phyloP scores from a whole-genome alignment of 2,113 vertebrate genomes.

The Dicerorhinus sumatrensis region DNA sequence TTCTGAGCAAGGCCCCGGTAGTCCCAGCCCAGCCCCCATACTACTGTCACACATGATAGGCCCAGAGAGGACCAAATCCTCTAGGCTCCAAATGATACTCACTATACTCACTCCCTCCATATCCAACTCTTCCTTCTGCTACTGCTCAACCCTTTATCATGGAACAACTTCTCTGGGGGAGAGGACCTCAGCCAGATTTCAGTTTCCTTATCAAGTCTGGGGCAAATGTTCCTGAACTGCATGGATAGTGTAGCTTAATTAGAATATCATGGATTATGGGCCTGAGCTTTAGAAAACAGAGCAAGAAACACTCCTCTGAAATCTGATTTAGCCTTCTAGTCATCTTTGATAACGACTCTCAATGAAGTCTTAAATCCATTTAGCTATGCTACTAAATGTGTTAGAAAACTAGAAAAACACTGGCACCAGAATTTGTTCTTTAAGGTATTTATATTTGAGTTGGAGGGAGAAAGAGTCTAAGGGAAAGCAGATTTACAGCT shows the following conservation, averaged over 20 bases:
- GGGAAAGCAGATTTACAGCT: not conserved
- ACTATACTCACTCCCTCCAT: not conserved
- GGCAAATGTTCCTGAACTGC: not conserved
- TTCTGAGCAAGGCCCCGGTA: not conserved
- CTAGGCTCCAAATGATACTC: not conserved
- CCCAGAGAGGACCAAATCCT: not conserved
- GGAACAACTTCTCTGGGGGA: not conserved
- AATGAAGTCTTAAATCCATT: not conserved
- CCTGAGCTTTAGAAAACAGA: not conserved
- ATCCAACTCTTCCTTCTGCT: not conserved
- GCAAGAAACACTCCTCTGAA: not conserved
- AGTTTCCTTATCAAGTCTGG: not conserved
- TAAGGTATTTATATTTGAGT: not conserved
- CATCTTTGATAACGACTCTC: not conserved
- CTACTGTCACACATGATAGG: not conserved
- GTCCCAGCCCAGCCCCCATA: too few species aligned
- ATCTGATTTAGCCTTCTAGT: not conserved
- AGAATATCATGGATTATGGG: not conserved
- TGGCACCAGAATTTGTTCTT: not conserved
- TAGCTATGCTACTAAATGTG: not conserved
- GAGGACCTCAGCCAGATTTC: not conserved
- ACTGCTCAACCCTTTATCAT: not conserved
- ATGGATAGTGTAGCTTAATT: not conserved
- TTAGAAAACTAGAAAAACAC: not conserved
- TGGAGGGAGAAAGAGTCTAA: not conserved